Evolutionary conservation across 64 coral and sea anemone species (phyloP), one percentile per base, ranked within the genome.

Genomic region (Orbicella faveolata): DNA sequence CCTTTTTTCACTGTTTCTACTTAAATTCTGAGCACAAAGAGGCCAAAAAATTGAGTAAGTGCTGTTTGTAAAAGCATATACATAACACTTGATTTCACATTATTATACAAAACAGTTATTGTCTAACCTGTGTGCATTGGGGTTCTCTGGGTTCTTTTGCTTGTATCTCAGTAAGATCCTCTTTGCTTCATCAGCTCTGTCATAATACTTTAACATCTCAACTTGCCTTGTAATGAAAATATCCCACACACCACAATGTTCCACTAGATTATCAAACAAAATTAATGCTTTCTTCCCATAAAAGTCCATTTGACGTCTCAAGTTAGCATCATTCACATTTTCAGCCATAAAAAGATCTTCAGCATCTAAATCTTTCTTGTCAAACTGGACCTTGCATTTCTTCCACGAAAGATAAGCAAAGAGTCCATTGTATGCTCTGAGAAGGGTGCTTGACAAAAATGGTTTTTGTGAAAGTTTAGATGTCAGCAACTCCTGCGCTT

Each of bases 51-150:
- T 41, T 41, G 39, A 41, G 39, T 41, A 41, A 41, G 39, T 41
- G 39, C 39, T 41, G 39, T 41, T 41, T 41, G 39, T 41, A 41
- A 41, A 2, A 4, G 39, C 2, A 41, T 4, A 41, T 41, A 2
- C 4, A 41, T 41, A 41, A 41, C 39, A 41, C 39, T 41, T 41
- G 39, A 41, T 41, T 41, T 41, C 39, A 41, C 39, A 41, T 41
- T 41, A 41, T 41, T 41, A 41, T 41, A 23, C 36, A 1, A 26
- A 15, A 44, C 74, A 23, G 8, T 61, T 19, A n/a, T 16, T 66
- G 36, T 75, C 75, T 36, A 89, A 98, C 96, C 96, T 93, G 64
- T 95, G 90, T 65, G 96, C 90, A 91, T 98, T 98, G 52, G 90
- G 96, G 52, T 98, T 98, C 0, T 88, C 94, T 18, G 90, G 87